A percentile compares a stretch with the other conserved stretches of the same genome.
Evolutionary conservation across 2,113 vertebrate species (phyloP).

Genomic region (Seriola aureovittata): DNA sequence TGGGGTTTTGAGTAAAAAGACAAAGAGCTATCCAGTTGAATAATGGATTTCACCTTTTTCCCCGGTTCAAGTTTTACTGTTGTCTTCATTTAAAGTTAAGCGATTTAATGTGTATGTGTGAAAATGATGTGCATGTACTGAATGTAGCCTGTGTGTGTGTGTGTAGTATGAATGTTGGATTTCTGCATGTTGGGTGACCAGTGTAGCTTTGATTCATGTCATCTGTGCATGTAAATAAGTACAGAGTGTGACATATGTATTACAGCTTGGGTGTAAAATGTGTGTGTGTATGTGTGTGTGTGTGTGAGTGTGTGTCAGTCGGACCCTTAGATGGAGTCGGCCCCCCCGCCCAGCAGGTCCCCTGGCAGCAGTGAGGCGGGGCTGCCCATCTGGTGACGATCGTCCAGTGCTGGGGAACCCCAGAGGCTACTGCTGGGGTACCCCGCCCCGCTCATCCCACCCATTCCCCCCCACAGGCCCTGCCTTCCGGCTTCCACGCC

Average conservation of each 20-base stretch:
- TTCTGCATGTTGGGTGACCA: conserved; percentile 64
- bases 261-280: conserved; percentile 52
- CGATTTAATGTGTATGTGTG: conserved; percentile 57
- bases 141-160: conserved; percentile 60
- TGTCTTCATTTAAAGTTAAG: conserved; percentile 86
- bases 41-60: conserved; percentile 75
- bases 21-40: conserved; percentile 81
- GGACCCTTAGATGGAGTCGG: conserved; percentile 93
- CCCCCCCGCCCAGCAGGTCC: conserved; percentile 97
- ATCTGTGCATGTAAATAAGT: conserved; percentile 62
- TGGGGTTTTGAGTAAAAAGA: conserved; percentile 80
- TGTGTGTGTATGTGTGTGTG: conserved; percentile 26
- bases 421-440: conserved; percentile 94
- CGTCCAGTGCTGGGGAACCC: conserved; percentile 94
- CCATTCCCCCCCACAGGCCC: conserved; percentile 92
- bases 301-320: conserved; percentile 49
- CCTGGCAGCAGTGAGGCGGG: conserved; percentile 98
- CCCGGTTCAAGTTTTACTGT: conserved; percentile 85
- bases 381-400: conserved; percentile 98
- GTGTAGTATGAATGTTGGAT: conserved; percentile 46
- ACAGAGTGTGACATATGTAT: conserved; percentile 54
- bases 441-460: conserved; percentile 85
- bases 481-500: conserved; percentile 88
- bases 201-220: conserved; percentile 70
- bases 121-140: conserved; percentile 53